Percentiles rank a stretch among this genome's conserved stretches.
These are phyloP conservation scores for Tauraco erythrolophus DNA, from an alignment of 2,113 vertebrate species.

Conservation along the genomic window DNA sequence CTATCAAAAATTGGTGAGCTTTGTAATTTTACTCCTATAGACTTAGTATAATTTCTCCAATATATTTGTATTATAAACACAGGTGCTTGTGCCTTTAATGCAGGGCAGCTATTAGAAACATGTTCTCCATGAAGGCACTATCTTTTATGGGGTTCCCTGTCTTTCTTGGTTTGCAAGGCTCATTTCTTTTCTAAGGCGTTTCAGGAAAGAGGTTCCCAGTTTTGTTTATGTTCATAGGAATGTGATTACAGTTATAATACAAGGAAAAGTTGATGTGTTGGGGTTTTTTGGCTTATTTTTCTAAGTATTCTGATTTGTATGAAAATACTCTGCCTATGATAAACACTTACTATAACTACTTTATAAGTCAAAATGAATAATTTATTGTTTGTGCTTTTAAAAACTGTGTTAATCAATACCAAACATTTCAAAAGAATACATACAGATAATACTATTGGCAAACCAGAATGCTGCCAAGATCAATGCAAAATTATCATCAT, in stretches of 20 bases:
- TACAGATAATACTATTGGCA: constrained; percentile 30
- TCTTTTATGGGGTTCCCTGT: background rate
- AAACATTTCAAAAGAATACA: constrained; percentile 26
- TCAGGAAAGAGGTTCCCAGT: background rate
- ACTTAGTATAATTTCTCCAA: background rate
- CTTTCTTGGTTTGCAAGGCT: background rate
- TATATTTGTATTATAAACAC: background rate
- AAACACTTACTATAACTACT: background rate
- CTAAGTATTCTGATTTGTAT: background rate
- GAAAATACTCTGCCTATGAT: background rate
- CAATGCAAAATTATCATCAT: background rate
- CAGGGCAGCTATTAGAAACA: background rate
- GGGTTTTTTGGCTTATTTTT: background rate
- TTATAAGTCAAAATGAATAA: constrained; percentile 48
- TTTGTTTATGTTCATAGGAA: background rate
- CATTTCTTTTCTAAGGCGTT: background rate
- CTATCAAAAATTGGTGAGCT: background rate
- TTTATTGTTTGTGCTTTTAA: constrained; percentile 42
- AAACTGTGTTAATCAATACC: constrained; percentile 23
- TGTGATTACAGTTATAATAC: background rate
- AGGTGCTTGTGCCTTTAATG: background rate
- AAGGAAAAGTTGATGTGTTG: background rate
- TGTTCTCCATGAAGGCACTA: background rate
- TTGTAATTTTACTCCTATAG: background rate
- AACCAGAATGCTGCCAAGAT: background rate